Evolutionary conservation across 2,888 invertebrate genomes (phyloP).

Genomic region (Torymus texanus): DNA sequence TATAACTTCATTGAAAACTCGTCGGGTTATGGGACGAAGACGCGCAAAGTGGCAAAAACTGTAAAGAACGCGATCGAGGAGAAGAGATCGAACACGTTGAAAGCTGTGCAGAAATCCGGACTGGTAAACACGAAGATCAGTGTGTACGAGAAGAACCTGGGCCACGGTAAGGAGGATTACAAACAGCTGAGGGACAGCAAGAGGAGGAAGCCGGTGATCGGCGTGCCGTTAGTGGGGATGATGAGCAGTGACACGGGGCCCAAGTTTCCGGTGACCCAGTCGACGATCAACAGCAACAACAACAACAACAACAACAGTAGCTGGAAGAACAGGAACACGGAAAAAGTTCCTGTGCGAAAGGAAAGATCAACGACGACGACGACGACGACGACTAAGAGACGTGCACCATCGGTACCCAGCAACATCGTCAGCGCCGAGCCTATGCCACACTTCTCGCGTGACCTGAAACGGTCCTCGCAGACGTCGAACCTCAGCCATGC

Average conservation of each 20-base stretch:
- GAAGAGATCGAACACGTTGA: constrained; percentile 56
- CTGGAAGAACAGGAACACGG: background rate
- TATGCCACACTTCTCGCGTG: background rate
- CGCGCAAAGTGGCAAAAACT: constrained; percentile 35
- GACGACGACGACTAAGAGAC: constrained; percentile 38
- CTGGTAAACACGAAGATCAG: constrained; percentile 69
- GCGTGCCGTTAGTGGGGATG: constrained; percentile 73
- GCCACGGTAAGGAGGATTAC: constrained; percentile 25
- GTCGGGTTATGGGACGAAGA: background rate
- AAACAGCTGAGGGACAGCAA: constrained; percentile 18
- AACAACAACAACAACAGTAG: too few species aligned
- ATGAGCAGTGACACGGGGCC: constrained; percentile 62
- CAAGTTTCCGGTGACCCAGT: too few species aligned
- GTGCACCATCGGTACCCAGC: constrained; percentile 38
- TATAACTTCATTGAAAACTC: constrained; percentile 49
- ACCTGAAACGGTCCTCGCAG: background rate
- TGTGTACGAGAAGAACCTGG: constrained; percentile 68
- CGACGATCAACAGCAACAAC: too few species aligned
- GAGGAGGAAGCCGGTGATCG: constrained; percentile 57
- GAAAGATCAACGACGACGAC: constrained; percentile 42
- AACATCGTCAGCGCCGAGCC: background rate
- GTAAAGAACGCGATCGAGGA: constrained; percentile 11
- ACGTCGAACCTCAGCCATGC: constrained; percentile 24
- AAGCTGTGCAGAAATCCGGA: constrained; percentile 57
- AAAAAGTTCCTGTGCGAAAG: background rate